phyloP scores from a whole-genome alignment of 1,140 invertebrate species.

The Ceratosolen solmsi region DNA sequence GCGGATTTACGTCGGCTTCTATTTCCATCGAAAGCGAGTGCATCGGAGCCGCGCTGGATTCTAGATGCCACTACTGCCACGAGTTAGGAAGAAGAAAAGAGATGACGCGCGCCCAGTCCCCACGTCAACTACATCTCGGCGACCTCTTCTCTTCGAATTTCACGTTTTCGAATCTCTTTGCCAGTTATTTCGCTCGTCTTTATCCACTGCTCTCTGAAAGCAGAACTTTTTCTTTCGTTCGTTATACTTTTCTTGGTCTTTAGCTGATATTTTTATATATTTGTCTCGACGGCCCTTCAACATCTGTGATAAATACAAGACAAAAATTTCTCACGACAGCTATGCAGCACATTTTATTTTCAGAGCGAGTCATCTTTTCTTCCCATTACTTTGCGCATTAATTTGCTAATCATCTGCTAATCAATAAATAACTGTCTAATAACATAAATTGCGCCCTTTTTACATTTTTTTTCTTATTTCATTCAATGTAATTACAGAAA shows the following conservation, averaged over 20 bases:
- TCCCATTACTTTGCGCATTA: background rate
- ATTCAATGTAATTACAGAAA: background rate
- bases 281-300: slow-evolving; percentile 1
- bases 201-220: slow-evolving; percentile 2
- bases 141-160: slow-evolving; percentile 19
- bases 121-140: background rate
- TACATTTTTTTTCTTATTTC: background rate
- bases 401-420: background rate
- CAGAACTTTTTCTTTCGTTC: background rate
- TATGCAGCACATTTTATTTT: background rate
- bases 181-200: slow-evolving; percentile 34
- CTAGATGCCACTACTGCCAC: slow-evolving; percentile 11
- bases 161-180: slow-evolving; percentile 44
- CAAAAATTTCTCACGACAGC: slow-evolving; percentile 15
- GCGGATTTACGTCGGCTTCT: slow-evolving; percentile 59
- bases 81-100: background rate
- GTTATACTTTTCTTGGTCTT: background rate
- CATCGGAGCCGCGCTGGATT: slow-evolving; percentile 51
- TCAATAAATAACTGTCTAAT: background rate
- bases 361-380: background rate
- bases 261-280: slow-evolving; percentile 28
- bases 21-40: slow-evolving; percentile 56
- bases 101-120: background rate
- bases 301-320: slow-evolving; percentile 26
- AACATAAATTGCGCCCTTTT: too few species aligned